Base-by-base conservation (phyloP, 53 echinoderm and acorn worm genomes). In the Pentamera pediparva region DNA sequence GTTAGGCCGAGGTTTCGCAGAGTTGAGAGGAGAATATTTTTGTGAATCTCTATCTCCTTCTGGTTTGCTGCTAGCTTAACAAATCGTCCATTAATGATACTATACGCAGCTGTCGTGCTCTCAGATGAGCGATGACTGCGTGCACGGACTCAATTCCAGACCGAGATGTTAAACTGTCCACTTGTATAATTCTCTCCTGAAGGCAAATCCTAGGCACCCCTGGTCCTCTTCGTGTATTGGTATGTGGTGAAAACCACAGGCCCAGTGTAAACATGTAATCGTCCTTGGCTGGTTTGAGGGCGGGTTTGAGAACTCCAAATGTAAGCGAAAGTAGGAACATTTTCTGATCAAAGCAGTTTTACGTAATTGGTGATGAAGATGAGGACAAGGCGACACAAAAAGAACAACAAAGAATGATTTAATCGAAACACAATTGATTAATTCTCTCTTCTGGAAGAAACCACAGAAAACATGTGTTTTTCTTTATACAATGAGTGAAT, bases 191-290 rank as follows among this genome's bases (percentile, higher is more conserved):
- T 30, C 25, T 3, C 49, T 35, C 33, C 48, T 43, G 48, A 48
- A 77, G 15, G 12, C 15, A 41, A 77, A 41, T 8, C 77, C 77
- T 54, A 77, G 49, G 27, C 47, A 63, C 6, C 40, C 30, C 32
- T 63, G 77, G 32, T 2, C 4, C 1, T 43, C 19, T 20, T 21
- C 7, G 6, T 15, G 27, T 28, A 77, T 61, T 60, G 76, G 76
- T 39, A 76, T 76, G 61, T 77, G 77, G 19, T 77, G 63, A 43
- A 45, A 77, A 37, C 76, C 76, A 58, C 4, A 75, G 24, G 30
- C 59, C 76, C 1, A 58, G 32, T 4, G 77, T 77, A 45, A 77
- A 29, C 62, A 77, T 25, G 11, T 45, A 20, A 35, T 62, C 77
- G 35, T 77, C 17, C 34, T 62, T n/a, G n/a, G n/a, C n/a, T n/a